Conservation (phyloP, 2,888 invertebrate genomes). For the Chrysolina americana region DNA sequence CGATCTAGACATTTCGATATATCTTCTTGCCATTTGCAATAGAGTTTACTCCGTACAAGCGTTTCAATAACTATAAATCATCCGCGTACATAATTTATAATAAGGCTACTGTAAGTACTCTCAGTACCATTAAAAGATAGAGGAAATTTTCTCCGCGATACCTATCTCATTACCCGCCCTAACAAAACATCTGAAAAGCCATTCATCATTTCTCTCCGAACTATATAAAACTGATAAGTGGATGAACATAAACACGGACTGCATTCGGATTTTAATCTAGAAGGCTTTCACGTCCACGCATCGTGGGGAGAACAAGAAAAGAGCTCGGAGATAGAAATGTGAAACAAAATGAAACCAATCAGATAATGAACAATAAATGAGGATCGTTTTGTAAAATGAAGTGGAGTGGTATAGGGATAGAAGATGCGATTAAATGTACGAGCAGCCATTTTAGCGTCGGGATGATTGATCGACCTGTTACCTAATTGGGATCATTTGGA, state of each 20-base stretch:
- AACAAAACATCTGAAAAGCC: conserved; percentile 49
- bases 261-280: conserved; percentile 46
- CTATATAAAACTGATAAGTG: conserved; percentile 53
- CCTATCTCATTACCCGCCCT: conserved; percentile 47
- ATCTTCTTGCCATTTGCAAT: conserved; percentile 30
- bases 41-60: conserved; percentile 30
- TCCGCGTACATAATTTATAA: conserved; percentile 35
- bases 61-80: conserved; percentile 37
- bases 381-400: conserved; percentile 46
- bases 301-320: conserved; percentile 27
- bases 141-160: conserved; percentile 44
- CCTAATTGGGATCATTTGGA: conserved; percentile 46
- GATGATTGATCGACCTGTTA: conserved; percentile 58
- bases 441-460: conserved; percentile 56
- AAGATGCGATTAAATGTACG: conserved; percentile 49
- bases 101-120: conserved; percentile 32
- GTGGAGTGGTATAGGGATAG: conserved; percentile 31
- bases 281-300: conserved; percentile 42
- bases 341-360: conserved; percentile 56
- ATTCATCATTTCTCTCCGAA: conserved; percentile 52
- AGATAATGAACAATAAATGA: conserved; percentile 54
- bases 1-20: conserved; percentile 31
- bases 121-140: conserved; percentile 46
- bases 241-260: conserved; percentile 47
- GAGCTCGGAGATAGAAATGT: conserved; percentile 35